Base-by-base conservation (phyloP, 2,888 invertebrate genomes). In the Eristalis tenax region DNA sequence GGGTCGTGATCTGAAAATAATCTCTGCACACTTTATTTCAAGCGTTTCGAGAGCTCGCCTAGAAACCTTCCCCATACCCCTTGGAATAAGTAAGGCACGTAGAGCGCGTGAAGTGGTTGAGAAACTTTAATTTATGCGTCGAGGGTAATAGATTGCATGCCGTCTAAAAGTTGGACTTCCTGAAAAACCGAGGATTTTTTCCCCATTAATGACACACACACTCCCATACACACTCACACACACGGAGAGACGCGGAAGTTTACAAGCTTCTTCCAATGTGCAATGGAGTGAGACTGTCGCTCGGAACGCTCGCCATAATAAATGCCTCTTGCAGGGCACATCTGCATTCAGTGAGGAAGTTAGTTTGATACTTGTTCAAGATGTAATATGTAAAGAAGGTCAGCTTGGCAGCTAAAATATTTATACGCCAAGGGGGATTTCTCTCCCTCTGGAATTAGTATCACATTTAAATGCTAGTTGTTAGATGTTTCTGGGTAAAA, bases 111-210 rank as follows among this genome's bases (percentile, higher is more conserved):
- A 63, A 22, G 63, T n/a, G 28, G 63, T 50, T 43, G 63, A 73
- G 73, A 32, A 50, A 63, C 43, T 63, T 73, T 73, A 73, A 50
- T 63, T 73, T 73, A 63, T 73, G 43, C 73, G 28, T 23, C 35
- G 63, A 35, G 32, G 63, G 73, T 38, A 22, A 73, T n/a, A 61
- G 71, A 71, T 71, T 71, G 28, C 57, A 13, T 61, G 26, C n/a
- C 40, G 40, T 63, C 13, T 70, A 38, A 43, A 43, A 28, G 13
- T 59, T 28, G 40, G 18, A 71, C 61, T 61, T 71, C 71, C 71
- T 71, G 61, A n/a, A 61, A 28, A 22, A 23, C n/a, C 5, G 13
- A 50, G 18, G 5, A 8, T 50, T 40, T 59, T 38, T n/a, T 18
- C 22, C n/a, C 1, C 56, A n/a, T 56, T n/a, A 32, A 32, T 32